phyloP scores from a whole-genome alignment of 2,797 vertebrate species.

The Vespertilio murinus region DNA sequence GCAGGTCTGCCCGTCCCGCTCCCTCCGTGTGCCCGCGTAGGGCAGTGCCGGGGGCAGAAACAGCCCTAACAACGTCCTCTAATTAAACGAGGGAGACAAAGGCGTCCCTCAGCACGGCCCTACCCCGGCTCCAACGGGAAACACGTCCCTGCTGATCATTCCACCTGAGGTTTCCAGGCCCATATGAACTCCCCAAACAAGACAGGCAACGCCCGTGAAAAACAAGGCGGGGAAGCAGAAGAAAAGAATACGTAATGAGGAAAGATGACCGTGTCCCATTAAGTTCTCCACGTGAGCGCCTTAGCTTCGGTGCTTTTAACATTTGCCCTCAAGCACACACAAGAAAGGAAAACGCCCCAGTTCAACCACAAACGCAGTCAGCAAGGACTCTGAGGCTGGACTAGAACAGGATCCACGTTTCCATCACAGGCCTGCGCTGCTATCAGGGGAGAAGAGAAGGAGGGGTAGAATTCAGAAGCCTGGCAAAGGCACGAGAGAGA shows the following conservation, averaged over 20 bases:
- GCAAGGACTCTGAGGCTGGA: rapidly evolving
- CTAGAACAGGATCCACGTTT: not conserved
- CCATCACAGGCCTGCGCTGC: not conserved
- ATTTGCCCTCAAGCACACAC: not conserved
- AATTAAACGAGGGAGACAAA: slow-evolving; percentile 62
- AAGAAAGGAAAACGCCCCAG: not conserved
- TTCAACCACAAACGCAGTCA: not conserved
- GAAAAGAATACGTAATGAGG: rapidly evolving
- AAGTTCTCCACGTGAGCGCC: not conserved
- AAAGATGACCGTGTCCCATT: not conserved
- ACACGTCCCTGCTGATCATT: slow-evolving; percentile 41
- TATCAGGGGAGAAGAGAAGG: not conserved
- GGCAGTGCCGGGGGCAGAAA: not conserved
- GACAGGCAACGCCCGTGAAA: not conserved
- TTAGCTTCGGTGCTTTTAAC: not conserved
- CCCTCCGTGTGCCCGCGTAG: not conserved
- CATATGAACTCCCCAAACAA: not conserved
- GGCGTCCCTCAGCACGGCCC: not conserved
- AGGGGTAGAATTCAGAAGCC: not conserved
- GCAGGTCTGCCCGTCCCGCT: rapidly evolving
- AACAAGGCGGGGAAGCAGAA: not conserved
- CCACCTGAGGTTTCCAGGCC: slow-evolving; percentile 9
- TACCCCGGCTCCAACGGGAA: not conserved
- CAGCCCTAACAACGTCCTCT: slow-evolving; percentile 7
- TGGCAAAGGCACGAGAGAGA: not conserved